Evolutionary conservation across 1,140 invertebrate species (phyloP).

Genomic region (Atta texana): DNA sequence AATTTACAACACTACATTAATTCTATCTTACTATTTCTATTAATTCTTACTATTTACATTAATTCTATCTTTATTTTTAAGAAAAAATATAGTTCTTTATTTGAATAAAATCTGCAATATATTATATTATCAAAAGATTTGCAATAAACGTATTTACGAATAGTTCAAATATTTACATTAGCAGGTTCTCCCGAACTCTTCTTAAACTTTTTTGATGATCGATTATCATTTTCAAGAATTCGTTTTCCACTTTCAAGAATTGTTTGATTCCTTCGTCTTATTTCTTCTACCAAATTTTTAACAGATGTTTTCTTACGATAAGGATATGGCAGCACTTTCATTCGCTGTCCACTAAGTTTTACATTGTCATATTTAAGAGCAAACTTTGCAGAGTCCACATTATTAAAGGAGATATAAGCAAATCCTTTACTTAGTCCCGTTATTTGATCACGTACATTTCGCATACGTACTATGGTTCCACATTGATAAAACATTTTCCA

Average conservation of each 20-base stretch:
- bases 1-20: background rate
- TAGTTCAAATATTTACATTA: constrained; percentile 62
- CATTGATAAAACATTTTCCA: background rate
- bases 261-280: no score
- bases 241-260: no score
- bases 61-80: background rate
- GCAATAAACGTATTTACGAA: background rate
- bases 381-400: constrained; percentile 88
- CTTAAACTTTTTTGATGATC: constrained; percentile 34
- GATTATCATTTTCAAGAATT: no score
- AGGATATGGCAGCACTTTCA: background rate
- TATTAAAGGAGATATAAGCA: constrained; percentile 89
- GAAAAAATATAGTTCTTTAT: no score
- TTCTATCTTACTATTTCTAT: background rate
- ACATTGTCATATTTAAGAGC: constrained; percentile 88
- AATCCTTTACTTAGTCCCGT: constrained; percentile 84
- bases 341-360: constrained; percentile 70
- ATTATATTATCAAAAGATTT: no score
- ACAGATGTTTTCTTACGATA: no score
- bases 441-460: background rate
- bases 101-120: no score
- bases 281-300: no score
- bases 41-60: no score
- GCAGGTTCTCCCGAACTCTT: constrained; percentile 11
- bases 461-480: background rate